Percentiles rank a stretch among this genome's conserved stretches.
Conservation (phyloP, 2,113 vertebrate genomes). For the Bostrychus sinensis region DNA sequence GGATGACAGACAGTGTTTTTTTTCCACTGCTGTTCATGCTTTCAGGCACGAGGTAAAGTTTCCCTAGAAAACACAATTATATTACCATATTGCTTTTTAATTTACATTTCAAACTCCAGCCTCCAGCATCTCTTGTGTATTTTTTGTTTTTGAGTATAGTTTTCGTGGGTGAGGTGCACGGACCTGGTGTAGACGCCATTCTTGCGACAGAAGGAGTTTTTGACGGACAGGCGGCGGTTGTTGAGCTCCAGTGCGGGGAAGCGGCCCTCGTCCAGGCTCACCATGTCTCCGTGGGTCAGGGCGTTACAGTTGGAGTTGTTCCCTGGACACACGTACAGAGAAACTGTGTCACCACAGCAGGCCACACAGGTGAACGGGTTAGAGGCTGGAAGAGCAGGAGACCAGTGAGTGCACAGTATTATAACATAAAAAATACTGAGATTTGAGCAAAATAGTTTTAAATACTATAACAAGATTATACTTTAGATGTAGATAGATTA, state of each 20-base stretch:
- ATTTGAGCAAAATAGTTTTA: too few species aligned
- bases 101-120: conserved; percentile 13
- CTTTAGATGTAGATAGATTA: too few species aligned
- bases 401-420: neutral
- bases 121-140: neutral
- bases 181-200: conserved; percentile 97
- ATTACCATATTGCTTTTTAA: conserved; percentile 13
- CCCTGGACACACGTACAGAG: conserved; percentile 78
- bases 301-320: conserved; percentile 88
- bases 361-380: conserved; percentile 42
- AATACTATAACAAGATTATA: too few species aligned
- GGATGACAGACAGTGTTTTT: conserved; percentile 5
- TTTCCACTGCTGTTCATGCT: neutral
- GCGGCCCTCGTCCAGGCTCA: conserved; percentile 93
- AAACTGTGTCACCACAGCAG: conserved; percentile 75
- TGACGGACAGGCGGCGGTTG: conserved; percentile 93
- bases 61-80: conserved; percentile 20
- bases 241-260: conserved; percentile 96
- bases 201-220: conserved; percentile 97
- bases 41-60: conserved; percentile 28
- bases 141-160: neutral
- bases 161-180: neutral
- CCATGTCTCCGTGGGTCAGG: conserved; percentile 93
- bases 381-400: conserved; percentile 10
- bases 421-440: too few species aligned